Evolutionary conservation across 2,113 vertebrate genomes (phyloP).

Genomic region (Alosa alosa): DNA sequence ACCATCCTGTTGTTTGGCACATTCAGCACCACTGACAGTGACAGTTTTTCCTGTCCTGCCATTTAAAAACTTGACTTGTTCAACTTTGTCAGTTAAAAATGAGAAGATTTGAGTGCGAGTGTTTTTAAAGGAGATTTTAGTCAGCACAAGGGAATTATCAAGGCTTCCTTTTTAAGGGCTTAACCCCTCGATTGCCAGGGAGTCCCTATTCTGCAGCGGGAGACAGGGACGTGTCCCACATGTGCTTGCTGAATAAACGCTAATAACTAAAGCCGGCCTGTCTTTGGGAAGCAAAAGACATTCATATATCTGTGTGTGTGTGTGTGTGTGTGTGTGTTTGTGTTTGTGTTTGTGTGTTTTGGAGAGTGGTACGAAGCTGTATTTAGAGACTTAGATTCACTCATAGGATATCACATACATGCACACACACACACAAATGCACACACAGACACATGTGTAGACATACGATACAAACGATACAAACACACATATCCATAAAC

Average conservation of each 20-base stretch:
- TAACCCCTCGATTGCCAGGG: slow-evolving; percentile 30
- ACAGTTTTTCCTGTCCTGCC: neutral
- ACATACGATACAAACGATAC: neutral
- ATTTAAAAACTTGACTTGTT: neutral
- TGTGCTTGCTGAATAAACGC: neutral
- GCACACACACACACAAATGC: no score
- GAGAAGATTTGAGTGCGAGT: slow-evolving; percentile 22
- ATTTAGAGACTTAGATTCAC: no score
- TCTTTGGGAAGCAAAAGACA: neutral
- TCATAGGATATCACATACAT: no score
- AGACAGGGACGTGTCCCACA: neutral
- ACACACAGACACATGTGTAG: neutral
- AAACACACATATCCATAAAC: neutral
- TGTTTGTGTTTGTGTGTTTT: no score
- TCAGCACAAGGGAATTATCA: slow-evolving; percentile 25
- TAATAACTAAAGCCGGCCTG: no score
- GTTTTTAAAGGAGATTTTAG: slow-evolving; percentile 31
- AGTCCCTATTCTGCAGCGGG: neutral
- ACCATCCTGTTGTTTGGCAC: neutral
- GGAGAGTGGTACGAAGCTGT: no score
- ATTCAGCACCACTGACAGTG: neutral
- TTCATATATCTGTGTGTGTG: no score
- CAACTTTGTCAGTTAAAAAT: neutral
- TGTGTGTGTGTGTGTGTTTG: no score
- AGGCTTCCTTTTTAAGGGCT: slow-evolving; percentile 39